A percentile compares a stretch with the other conserved stretches of the same genome.
phyloP scores from a whole-genome alignment of 2,113 vertebrate genomes.

The Cebus imitator region DNA sequence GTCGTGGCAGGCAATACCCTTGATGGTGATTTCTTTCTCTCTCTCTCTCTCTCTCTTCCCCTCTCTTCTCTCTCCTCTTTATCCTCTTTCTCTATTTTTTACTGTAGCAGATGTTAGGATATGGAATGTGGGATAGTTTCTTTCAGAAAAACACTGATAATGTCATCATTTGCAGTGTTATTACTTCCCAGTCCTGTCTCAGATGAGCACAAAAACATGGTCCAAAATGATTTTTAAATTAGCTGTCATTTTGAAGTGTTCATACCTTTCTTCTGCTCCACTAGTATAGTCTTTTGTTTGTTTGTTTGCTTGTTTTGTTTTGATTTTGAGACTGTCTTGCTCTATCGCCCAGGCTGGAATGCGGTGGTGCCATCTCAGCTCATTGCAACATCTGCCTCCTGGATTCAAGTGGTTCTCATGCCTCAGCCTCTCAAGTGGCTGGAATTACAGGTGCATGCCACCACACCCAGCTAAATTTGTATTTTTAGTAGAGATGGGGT shows the following conservation, averaged over 20 bases:
- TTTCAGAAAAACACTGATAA: background rate
- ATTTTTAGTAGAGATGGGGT: no score
- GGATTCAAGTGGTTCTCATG: no score
- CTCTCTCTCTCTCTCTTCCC: background rate
- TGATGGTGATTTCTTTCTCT: slow-evolving; percentile 25
- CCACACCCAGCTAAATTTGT: no score
- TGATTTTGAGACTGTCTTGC: no score
- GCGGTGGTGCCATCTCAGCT: no score
- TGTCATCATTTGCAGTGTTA: background rate
- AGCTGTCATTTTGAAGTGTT: background rate
- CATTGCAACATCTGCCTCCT: no score
- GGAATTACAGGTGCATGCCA: no score
- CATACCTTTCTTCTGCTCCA: background rate
- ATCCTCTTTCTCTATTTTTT: no score
- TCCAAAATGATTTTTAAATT: background rate
- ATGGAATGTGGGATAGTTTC: background rate
- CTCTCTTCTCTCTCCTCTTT: no score
- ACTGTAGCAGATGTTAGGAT: background rate
- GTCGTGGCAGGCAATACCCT: background rate
- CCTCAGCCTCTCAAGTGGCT: no score
- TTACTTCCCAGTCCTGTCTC: background rate
- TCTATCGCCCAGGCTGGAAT: no score
- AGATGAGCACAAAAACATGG: background rate
- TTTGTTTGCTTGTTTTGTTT: no score
- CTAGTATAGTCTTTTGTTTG: background rate